A percentile compares a stretch with the other conserved stretches of the same genome.
Conservation (phyloP, 2,888 invertebrate genomes). For the Mimas tiliae region DNA sequence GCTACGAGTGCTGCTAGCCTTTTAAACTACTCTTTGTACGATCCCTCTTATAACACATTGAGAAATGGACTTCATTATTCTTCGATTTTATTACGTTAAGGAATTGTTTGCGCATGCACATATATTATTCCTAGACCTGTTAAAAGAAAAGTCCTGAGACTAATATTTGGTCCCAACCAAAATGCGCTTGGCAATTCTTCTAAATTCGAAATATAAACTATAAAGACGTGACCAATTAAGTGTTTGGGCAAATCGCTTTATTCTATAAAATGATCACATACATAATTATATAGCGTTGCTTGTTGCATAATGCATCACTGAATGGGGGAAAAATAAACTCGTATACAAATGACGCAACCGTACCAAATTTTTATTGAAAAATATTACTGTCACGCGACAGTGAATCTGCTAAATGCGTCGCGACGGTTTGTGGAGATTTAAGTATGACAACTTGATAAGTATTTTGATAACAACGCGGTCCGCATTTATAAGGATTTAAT, state of each 20-base stretch:
- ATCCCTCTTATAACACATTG: background rate
- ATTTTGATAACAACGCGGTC: too few relatives aligned
- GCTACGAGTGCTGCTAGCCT: background rate
- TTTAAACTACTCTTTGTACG: constrained; percentile 14
- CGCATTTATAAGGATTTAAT: too few relatives aligned
- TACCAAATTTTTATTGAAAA: background rate
- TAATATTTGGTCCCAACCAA: too few relatives aligned
- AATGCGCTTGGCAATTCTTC: too few relatives aligned
- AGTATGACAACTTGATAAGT: too few relatives aligned
- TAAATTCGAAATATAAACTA: too few relatives aligned
- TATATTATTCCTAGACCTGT: background rate
- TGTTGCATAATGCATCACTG: background rate
- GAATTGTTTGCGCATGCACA: background rate
- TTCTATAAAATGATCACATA: too few relatives aligned
- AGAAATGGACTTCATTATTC: background rate
- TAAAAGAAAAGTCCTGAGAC: background rate
- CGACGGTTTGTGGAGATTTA: background rate
- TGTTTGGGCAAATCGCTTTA: too few relatives aligned
- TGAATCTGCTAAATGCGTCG: constrained; percentile 5
- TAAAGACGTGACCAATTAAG: too few relatives aligned
- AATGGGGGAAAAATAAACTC: background rate
- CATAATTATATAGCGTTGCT: background rate
- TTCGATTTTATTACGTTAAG: background rate
- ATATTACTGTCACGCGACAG: background rate
- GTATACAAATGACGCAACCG: background rate